Evolutionary conservation across 2,888 invertebrate species (phyloP), one percentile per base, ranked within the genome.

Genomic region (Zelleria hepariella): DNA sequence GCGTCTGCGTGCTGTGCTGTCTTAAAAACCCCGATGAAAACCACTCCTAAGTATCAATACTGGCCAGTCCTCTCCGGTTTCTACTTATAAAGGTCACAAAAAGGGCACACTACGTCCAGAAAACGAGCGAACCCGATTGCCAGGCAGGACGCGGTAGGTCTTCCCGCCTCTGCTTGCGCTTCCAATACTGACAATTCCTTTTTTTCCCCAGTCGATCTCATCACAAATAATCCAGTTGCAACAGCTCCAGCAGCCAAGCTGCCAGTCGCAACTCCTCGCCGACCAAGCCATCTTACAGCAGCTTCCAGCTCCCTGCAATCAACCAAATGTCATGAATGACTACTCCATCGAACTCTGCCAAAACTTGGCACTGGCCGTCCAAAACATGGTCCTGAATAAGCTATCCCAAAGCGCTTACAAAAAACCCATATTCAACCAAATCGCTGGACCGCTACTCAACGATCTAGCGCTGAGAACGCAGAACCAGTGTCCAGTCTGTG

Each of bases 301-400:
- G n/a, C n/a, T 47, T 5, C 47, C 57, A 15, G 51, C 21, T 0
- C 10, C 20, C 15, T 6, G 23, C 3, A 23, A 20, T 8, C 26
- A 24, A 20, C 20, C 26, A 7, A 8, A 18, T 1, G 58, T 23
- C 10, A 6, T 48, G 1, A 47, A n/a, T 1, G 57, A 57, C 3
- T 57, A 57, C 25, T 58, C 58, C 26, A 26, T 58, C 8, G 51
- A 58, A 25, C 49, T 60, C 18, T 42, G 60, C 42, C 48, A 59
- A n/a, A 66, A 66, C 58, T 60, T 68, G 6, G 67, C 67, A 4
- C 59, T 60, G 1, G 61, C 66, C 8, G 67, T 69, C 6, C 67
- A 69, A 62, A 61, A 58, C 25, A 62, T 64, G n/a, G 63, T 67
- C 6, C 55, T 68, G n/a, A 64, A 65, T 5, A 66, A 63, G 49